Conservation (phyloP, 2,797 vertebrate genomes). For the Oreochromis mossambicus region DNA sequence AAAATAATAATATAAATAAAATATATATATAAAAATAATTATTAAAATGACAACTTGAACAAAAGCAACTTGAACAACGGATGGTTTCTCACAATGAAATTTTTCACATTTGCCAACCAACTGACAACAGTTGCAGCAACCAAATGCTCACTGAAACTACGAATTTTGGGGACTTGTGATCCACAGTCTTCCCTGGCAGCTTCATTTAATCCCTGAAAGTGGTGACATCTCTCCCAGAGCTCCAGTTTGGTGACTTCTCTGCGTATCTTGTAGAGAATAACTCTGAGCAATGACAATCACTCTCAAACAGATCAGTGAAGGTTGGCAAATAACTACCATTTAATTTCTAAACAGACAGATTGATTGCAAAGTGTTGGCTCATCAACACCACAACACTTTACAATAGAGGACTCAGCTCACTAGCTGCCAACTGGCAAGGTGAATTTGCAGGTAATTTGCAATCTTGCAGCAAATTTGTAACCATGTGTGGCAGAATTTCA, state of each 20-base stretch:
- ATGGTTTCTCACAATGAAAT: not conserved
- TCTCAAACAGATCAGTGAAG: not conserved
- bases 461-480: not conserved
- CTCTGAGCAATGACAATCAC: not conserved
- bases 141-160: not conserved
- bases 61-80: not conserved
- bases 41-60: too few relatives aligned
- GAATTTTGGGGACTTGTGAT: not conserved
- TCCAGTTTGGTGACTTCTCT: not conserved
- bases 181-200: not conserved
- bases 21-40: too few relatives aligned
- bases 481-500: not conserved
- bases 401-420: not conserved
- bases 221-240: not conserved
- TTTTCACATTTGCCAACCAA: not conserved
- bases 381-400: not conserved
- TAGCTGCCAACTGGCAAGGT: not conserved
- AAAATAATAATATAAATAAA: too few relatives aligned
- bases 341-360: not conserved
- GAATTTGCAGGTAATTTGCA: not conserved
- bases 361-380: not conserved
- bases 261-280: not conserved
- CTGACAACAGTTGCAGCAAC: not conserved
- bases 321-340: not conserved
- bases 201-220: not conserved